These are phyloP conservation scores for Eublepharis macularius DNA, from an alignment of 2,113 vertebrate species.

Conservation along the genomic window DNA sequence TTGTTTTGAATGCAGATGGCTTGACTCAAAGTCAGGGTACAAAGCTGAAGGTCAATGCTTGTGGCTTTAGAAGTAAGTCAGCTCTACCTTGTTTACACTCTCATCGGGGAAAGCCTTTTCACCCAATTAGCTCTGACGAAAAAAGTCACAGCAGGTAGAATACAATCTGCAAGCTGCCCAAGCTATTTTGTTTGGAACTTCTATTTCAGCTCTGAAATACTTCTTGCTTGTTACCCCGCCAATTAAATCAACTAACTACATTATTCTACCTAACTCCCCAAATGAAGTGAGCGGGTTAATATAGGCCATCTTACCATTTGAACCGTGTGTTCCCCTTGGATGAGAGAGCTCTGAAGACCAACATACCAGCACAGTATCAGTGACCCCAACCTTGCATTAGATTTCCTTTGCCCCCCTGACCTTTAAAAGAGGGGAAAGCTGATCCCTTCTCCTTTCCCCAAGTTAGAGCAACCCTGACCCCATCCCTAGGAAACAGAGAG, in stretches of 20 bases:
- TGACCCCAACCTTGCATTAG: no score
- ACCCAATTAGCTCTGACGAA: background rate
- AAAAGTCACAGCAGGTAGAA: slow-evolving; percentile 3
- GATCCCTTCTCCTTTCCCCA: no score
- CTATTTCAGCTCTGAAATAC: background rate
- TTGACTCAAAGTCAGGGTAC: slow-evolving; percentile 65
- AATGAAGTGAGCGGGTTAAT: background rate
- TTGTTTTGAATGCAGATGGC: slow-evolving; percentile 72
- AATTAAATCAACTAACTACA: background rate
- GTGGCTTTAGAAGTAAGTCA: slow-evolving; percentile 41
- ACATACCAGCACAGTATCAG: no score
- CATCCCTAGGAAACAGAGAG: no score
- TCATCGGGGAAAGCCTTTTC: slow-evolving; percentile 49
- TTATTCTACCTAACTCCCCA: background rate
- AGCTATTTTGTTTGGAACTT: background rate
- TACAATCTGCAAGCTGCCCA: background rate
- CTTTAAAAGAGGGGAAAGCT: no score
- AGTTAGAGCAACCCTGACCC: no score
- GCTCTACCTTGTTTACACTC: slow-evolving; percentile 41
- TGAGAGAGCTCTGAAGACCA: background rate
- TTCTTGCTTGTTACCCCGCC: background rate
- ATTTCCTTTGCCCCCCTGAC: no score
- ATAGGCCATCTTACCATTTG: background rate
- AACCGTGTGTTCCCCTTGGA: background rate
- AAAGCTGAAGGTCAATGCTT: slow-evolving; percentile 65